A percentile compares a stretch with the other conserved stretches of the same genome.
Evolutionary conservation across 1,140 invertebrate species (phyloP).

Genomic region (Heliconius melpomene): DNA sequence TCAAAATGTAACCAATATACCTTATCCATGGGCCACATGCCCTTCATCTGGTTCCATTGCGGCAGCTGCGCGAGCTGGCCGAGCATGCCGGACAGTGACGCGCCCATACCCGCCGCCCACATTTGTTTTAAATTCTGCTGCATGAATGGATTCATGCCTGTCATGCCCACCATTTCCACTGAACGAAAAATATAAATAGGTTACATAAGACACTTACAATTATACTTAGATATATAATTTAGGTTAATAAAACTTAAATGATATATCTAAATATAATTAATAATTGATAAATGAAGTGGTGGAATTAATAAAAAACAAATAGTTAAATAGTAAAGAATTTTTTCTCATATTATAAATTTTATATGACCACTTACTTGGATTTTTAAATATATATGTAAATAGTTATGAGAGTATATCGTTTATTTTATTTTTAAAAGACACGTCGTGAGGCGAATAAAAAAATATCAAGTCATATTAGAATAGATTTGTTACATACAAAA

Average conservation of each 20-base stretch:
- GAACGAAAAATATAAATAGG: constrained; percentile 11
- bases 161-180: constrained; percentile 84
- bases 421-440: too few species aligned
- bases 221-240: not conserved
- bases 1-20: constrained; percentile 33
- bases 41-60: constrained; percentile 57
- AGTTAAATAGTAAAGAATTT: too few species aligned
- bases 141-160: constrained; percentile 78
- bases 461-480: too few species aligned
- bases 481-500: not conserved
- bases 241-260: not conserved
- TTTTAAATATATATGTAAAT: too few species aligned
- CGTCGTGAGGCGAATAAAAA: too few species aligned
- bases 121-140: constrained; percentile 81
- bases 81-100: constrained; percentile 41
- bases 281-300: too few species aligned
- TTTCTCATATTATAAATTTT: too few species aligned
- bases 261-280: too few species aligned
- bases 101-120: constrained; percentile 74
- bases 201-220: not conserved
- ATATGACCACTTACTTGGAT: too few species aligned
- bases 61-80: constrained; percentile 64
- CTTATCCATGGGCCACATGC: constrained; percentile 72
- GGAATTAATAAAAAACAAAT: too few species aligned
- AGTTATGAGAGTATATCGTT: too few species aligned